A percentile compares a stretch with the other conserved stretches of the same genome.
Evolutionary conservation across 2,797 vertebrate genomes (phyloP).

Genomic region (Cichlasoma orientale): DNA sequence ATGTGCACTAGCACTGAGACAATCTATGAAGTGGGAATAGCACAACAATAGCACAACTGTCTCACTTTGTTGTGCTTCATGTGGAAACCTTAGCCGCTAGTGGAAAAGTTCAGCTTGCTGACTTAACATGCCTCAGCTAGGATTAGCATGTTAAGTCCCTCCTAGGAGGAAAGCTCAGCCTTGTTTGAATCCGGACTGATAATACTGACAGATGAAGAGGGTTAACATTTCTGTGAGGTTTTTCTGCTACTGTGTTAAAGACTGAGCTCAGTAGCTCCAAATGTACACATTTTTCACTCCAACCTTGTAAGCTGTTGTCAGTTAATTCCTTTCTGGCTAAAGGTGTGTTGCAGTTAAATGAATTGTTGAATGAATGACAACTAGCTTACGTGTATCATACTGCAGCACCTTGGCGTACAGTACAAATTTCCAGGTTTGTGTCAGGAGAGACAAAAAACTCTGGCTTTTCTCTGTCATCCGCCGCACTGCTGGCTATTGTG

Average conservation of each 20-base stretch:
- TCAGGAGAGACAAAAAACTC: not conserved
- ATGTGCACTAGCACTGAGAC: not conserved
- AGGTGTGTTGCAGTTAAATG: not conserved
- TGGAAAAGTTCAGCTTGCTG: not conserved
- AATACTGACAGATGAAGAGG: not conserved
- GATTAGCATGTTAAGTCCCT: not conserved
- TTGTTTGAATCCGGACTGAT: not conserved
- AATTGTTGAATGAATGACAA: not conserved
- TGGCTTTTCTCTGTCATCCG: not conserved
- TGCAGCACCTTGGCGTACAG: not conserved
- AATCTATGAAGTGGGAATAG: not conserved
- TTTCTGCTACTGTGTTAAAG: not conserved
- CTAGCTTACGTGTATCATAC: not conserved
- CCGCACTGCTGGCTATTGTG: not conserved
- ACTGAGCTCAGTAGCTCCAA: too few relatives aligned
- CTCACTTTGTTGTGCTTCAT: not conserved
- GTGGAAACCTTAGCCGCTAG: not conserved
- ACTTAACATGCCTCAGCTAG: not conserved
- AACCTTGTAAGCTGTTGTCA: not conserved
- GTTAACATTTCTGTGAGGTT: not conserved
- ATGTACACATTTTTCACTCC: not conserved
- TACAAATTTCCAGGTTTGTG: conserved; percentile 6
- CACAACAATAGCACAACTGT: not conserved
- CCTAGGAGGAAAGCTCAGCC: not conserved
- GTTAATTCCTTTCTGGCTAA: not conserved